A percentile compares a stretch with the other conserved stretches of the same genome.
phyloP scores from a whole-genome alignment of 2,113 vertebrate genomes.

The Pongo abelii region DNA sequence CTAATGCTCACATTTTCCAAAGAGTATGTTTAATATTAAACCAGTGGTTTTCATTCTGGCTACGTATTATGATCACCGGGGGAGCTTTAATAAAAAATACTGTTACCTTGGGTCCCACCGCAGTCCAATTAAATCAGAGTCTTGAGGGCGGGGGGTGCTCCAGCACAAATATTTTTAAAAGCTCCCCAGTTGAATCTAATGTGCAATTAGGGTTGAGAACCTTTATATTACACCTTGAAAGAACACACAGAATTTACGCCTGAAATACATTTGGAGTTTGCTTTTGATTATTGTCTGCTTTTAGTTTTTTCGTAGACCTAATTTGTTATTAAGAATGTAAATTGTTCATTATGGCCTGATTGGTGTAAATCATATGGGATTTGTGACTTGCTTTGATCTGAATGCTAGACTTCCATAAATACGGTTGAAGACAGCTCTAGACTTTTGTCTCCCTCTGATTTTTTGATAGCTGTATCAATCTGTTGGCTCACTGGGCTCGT shows the following conservation, averaged over 20 bases:
- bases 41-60: slow-evolving; percentile 3
- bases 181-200: not conserved
- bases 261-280: not conserved
- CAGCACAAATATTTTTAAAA: not conserved
- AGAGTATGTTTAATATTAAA: not conserved
- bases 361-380: not conserved
- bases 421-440: not conserved
- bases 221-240: slow-evolving; percentile 31
- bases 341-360: not conserved
- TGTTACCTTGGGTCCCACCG: slow-evolving; percentile 27
- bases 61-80: not conserved
- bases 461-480: not conserved
- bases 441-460: not conserved
- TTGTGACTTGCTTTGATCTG: not conserved
- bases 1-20: not conserved
- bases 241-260: not conserved
- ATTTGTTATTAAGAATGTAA: slow-evolving; percentile 26
- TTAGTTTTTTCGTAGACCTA: not conserved
- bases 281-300: not conserved
- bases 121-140: slow-evolving; percentile 33
- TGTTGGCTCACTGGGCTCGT: not conserved
- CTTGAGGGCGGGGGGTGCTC: not conserved
- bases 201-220: not conserved
- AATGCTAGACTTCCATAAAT: not conserved
- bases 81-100: not conserved